A percentile compares a stretch with the other conserved stretches of the same genome.
These are phyloP conservation scores for Hyalella azteca DNA, from an alignment of 2,888 invertebrate genomes.

Conservation along the genomic window DNA sequence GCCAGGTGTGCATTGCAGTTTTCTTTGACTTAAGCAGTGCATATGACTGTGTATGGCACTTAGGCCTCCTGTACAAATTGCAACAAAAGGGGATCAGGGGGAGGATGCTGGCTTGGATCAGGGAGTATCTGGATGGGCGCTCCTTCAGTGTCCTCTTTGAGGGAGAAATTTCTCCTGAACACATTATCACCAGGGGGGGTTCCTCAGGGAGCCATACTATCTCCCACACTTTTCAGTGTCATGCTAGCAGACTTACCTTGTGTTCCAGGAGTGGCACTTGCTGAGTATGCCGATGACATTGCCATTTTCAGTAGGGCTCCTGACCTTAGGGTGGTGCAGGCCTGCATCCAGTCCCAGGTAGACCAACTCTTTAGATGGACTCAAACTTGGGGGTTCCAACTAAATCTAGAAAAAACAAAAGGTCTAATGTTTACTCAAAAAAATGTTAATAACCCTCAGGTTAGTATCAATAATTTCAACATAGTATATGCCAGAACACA, in stretches of 20 bases:
- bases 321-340: neutral
- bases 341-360: neutral
- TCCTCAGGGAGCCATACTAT: neutral
- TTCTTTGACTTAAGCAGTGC: too few relatives aligned
- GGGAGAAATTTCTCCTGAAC: neutral
- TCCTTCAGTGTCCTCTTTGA: neutral
- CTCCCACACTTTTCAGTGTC: neutral
- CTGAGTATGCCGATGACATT: conserved; percentile 15
- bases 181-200: neutral
- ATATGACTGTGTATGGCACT: conserved; percentile 4
- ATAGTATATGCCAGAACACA: neutral
- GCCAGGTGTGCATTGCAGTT: neutral
- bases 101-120: neutral
- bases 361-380: neutral
- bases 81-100: neutral
- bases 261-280: neutral
- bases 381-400: neutral
- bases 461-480: neutral
- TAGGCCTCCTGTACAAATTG: neutral
- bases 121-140: neutral
- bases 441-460: neutral
- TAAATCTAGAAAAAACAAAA: neutral
- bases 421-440: neutral
- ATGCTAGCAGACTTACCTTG: neutral
- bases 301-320: neutral